Base-by-base conservation (phyloP, 2,113 vertebrate species). In the Bagarius yarrelli region DNA sequence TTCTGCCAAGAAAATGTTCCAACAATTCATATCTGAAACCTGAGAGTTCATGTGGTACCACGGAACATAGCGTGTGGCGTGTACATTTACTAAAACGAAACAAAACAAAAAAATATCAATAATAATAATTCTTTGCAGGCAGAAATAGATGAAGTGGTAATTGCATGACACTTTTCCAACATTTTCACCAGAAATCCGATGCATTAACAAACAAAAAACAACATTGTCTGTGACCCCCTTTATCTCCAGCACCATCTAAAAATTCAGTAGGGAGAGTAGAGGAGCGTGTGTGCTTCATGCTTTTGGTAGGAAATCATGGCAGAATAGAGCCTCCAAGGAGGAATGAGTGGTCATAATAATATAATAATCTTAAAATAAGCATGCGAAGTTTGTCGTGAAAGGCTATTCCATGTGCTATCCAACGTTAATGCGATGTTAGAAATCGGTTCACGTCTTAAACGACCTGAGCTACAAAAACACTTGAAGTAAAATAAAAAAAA, bases 11-110 rank as follows among this genome's bases (percentile, higher is more conserved):
- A 81, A 87, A 86, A 85, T 79, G 78, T 70, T 86, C 85, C 81
- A 85, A 87, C 36, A 56, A 88, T 88, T 89, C 25, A 86, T 53
- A 89, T 91, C 91, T 85, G 87, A 90, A 90, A 93, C 93, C 92
- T 92, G 93, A 93, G 92, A 91, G 91, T 91, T 89, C 83, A 82
- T 86, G 85, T 89, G 85, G 83, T 89, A 88, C 84, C 89, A 87
- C 89, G 86, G 79, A 89, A 91, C 59, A 90, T 88, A 91, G 88
- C 9, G 9, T 88, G 75, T 78, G 70, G 81, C 83, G 85, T 84
- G 63, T 84, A 90, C 83, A 92, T 74, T 59, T 87, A 84, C 90
- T 75, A 83, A 83, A 19, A 47, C 44, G 23, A 25, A 15, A 44
- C 52, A 12, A 16, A 69, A 15, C 5, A 25, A 25, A 14, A 87